phyloP scores from a whole-genome alignment of 2,797 vertebrate species.

The Enteromius treurensis region DNA sequence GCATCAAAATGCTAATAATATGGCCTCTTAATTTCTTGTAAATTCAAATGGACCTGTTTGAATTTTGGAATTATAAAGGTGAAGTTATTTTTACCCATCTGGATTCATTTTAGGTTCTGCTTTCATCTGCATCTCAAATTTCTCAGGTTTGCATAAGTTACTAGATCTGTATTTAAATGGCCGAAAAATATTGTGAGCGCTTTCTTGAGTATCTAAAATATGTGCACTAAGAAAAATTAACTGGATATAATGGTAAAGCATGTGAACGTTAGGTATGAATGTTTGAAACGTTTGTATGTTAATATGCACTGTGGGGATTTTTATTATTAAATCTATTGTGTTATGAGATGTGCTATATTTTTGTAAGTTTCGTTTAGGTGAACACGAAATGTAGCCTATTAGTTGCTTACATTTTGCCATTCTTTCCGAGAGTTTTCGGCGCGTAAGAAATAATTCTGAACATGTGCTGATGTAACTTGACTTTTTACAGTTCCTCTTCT shows the following conservation, averaged over 20 bases:
- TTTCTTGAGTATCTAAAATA: not conserved
- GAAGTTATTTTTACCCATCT: not conserved
- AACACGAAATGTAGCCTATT: not conserved
- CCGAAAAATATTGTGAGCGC: not conserved
- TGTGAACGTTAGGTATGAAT: not conserved
- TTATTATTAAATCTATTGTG: not conserved
- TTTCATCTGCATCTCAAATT: conserved; percentile 7
- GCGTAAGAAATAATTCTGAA: conserved; percentile 66
- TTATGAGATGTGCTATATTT: not conserved
- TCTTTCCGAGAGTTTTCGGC: conserved; percentile 25
- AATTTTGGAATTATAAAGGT: not conserved
- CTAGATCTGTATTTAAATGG: not conserved
- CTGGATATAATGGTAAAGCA: not conserved
- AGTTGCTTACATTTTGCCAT: not conserved
- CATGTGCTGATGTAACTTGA: conserved; percentile 68
- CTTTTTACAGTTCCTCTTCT: conserved; percentile 64
- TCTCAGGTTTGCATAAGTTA: not conserved
- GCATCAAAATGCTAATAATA: not conserved
- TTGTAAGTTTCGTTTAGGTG: not conserved
- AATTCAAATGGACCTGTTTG: not conserved
- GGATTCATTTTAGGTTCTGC: not conserved
- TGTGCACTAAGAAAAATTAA: not conserved
- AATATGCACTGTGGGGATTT: not conserved
- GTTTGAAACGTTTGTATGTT: not conserved
- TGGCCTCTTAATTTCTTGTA: not conserved